Evolutionary conservation across 2,888 invertebrate genomes (phyloP).

Genomic region (Allygus modestus): DNA sequence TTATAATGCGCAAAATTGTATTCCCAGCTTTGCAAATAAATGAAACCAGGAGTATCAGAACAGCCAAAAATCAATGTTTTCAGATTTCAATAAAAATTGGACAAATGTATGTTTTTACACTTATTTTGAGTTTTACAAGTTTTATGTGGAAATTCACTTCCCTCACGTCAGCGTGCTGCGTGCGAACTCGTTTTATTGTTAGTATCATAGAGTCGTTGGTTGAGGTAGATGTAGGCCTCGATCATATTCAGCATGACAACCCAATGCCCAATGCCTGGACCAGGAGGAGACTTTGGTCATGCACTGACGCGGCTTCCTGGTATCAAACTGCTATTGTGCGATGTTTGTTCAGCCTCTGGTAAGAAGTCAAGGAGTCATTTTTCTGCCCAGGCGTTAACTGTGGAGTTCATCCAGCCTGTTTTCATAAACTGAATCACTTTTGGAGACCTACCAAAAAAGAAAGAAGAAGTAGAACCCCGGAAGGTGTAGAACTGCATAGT

Average conservation of each 20-base stretch:
- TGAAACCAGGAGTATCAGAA: too few relatives aligned
- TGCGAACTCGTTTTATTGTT: slow-evolving; percentile 51
- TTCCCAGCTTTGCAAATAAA: too few relatives aligned
- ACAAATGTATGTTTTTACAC: too few relatives aligned
- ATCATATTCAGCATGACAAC: neutral
- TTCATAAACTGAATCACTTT: slow-evolving; percentile 20
- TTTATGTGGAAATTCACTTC: too few relatives aligned
- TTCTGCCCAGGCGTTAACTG: slow-evolving; percentile 54
- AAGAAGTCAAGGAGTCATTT: slow-evolving; percentile 31
- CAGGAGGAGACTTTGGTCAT: slow-evolving; percentile 23
- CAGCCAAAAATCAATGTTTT: too few relatives aligned
- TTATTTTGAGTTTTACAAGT: too few relatives aligned
- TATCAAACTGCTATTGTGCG: neutral
- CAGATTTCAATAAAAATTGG: too few relatives aligned
- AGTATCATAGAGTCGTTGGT: slow-evolving; percentile 39
- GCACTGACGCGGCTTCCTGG: slow-evolving; percentile 45
- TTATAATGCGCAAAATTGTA: too few relatives aligned
- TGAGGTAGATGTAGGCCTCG: neutral
- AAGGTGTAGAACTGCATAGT: neutral
- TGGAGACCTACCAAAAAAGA: slow-evolving; percentile 24
- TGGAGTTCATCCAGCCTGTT: slow-evolving; percentile 61
- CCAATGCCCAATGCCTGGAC: slow-evolving; percentile 25
- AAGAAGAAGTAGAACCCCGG: neutral
- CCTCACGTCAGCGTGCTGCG: too few relatives aligned
- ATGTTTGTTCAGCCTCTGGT: slow-evolving; percentile 11